These are phyloP conservation scores for Zalophus californianus DNA, from an alignment of 2,797 vertebrate genomes.

Conservation along the genomic window DNA sequence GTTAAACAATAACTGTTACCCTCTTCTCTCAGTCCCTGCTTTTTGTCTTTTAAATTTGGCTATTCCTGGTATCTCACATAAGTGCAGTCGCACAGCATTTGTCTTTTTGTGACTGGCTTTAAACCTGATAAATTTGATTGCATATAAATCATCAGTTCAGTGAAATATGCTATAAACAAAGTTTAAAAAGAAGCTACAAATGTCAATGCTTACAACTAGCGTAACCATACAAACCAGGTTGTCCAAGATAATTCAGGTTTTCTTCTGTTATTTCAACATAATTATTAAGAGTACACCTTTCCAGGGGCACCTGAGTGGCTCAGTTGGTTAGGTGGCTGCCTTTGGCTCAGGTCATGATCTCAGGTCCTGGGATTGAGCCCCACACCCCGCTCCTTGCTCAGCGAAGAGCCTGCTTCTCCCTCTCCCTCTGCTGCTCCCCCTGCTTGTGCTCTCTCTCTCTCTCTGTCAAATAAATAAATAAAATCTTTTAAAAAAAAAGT, in stretches of 20 bases:
- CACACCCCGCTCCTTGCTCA: too few relatives aligned
- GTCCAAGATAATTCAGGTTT: background rate
- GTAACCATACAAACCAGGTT: background rate
- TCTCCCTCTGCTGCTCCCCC: too few relatives aligned
- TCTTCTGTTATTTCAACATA: background rate
- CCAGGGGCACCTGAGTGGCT: too few relatives aligned
- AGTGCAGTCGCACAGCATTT: background rate
- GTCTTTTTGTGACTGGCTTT: background rate
- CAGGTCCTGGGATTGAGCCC: too few relatives aligned
- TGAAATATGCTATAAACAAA: background rate
- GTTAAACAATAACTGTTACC: background rate
- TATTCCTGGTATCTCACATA: background rate
- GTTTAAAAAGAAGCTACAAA: background rate
- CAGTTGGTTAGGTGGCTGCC: too few relatives aligned
- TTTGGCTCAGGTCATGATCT: too few relatives aligned
- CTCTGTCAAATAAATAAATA: too few relatives aligned
- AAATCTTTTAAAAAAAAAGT: background rate
- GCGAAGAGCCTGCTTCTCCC: too few relatives aligned
- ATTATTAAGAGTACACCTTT: background rate
- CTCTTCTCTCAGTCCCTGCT: background rate
- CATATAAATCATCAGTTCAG: background rate
- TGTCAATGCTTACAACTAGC: background rate
- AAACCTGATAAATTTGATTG: background rate
- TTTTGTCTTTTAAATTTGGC: background rate
- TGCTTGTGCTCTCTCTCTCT: too few relatives aligned